Evolutionary conservation across 2,113 vertebrate species (phyloP).

Genomic region (Poeciliopsis turrubarensis): DNA sequence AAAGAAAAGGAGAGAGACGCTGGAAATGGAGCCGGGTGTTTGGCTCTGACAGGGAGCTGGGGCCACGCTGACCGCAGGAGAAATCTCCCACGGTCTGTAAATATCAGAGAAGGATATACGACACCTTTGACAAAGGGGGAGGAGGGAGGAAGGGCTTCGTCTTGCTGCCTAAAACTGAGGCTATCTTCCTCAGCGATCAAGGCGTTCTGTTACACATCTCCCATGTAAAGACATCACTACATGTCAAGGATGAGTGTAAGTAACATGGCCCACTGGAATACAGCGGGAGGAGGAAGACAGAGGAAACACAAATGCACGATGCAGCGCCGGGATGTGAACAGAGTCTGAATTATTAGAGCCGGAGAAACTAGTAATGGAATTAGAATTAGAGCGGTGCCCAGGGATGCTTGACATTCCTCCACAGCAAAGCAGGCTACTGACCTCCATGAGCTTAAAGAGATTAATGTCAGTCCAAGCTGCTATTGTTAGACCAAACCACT

Average conservation of each 20-base stretch:
- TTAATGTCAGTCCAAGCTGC: slow-evolving; percentile 70
- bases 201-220: slow-evolving; percentile 70
- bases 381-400: slow-evolving; percentile 61
- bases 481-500: slow-evolving; percentile 64
- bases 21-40: slow-evolving; percentile 39
- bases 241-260: slow-evolving; percentile 74
- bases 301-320: slow-evolving; percentile 19
- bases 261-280: slow-evolving; percentile 72
- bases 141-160: slow-evolving; percentile 34
- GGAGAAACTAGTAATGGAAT: slow-evolving; percentile 62
- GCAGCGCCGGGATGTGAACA: slow-evolving; percentile 36
- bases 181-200: slow-evolving; percentile 75
- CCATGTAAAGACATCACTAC: slow-evolving; percentile 77
- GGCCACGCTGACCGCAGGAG: slow-evolving; percentile 70
- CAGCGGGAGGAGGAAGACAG: slow-evolving; percentile 49
- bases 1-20: slow-evolving; percentile 44
- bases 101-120: slow-evolving; percentile 75
- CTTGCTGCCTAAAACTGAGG: slow-evolving; percentile 66
- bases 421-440: slow-evolving; percentile 63
- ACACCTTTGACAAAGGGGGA: slow-evolving; percentile 64
- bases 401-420: slow-evolving; percentile 71
- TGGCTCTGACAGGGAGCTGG: slow-evolving; percentile 38
- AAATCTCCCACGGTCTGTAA: slow-evolving; percentile 70
- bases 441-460: slow-evolving; percentile 73
- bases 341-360: slow-evolving; percentile 63